phyloP scores from a whole-genome alignment of 1,140 invertebrate species.

The Melitaea cinxia region DNA sequence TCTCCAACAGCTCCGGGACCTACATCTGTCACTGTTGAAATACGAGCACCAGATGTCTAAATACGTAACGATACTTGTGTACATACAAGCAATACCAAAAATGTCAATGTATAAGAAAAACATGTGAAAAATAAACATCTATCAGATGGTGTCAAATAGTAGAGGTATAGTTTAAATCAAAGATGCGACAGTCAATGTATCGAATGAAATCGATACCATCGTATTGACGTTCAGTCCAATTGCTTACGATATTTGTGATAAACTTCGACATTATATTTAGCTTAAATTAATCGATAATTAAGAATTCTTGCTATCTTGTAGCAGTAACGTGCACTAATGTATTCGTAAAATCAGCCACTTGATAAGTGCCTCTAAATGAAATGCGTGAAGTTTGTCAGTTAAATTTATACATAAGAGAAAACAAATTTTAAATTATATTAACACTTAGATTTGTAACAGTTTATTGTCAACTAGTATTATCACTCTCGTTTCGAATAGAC shows the following conservation, averaged over 20 bases:
- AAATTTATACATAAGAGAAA: slow-evolving; percentile 41
- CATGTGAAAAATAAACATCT: slow-evolving; percentile 3
- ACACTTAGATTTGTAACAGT: slow-evolving; percentile 39
- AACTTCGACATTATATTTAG: slow-evolving; percentile 64
- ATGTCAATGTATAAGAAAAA: slow-evolving; percentile 26
- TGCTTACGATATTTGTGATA: slow-evolving; percentile 75
- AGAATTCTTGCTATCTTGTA: slow-evolving; percentile 49
- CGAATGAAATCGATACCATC: slow-evolving; percentile 26
- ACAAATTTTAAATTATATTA: slow-evolving; percentile 44
- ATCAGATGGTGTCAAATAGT: slow-evolving; percentile 8
- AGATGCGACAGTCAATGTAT: slow-evolving; percentile 7
- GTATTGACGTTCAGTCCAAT: slow-evolving; percentile 63
- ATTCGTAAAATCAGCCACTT: slow-evolving; percentile 57
- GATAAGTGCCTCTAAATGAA: slow-evolving; percentile 72
- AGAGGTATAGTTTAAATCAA: slow-evolving; percentile 13
- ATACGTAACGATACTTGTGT: slow-evolving; percentile 7
- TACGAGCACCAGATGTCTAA: slow-evolving; percentile 71
- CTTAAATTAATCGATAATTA: slow-evolving; percentile 55
- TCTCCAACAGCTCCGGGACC: slow-evolving; percentile 72
- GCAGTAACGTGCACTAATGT: slow-evolving; percentile 65
- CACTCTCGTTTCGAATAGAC: slow-evolving; percentile 43
- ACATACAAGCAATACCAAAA: slow-evolving; percentile 26
- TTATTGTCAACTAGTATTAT: slow-evolving; percentile 36
- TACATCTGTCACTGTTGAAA: slow-evolving; percentile 75
- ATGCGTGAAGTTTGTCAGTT: slow-evolving; percentile 50